A percentile compares a stretch with the other conserved stretches of the same genome.
These are phyloP conservation scores for Tridacna gigas DNA, from an alignment of 2,888 invertebrate species.

Conservation along the genomic window DNA sequence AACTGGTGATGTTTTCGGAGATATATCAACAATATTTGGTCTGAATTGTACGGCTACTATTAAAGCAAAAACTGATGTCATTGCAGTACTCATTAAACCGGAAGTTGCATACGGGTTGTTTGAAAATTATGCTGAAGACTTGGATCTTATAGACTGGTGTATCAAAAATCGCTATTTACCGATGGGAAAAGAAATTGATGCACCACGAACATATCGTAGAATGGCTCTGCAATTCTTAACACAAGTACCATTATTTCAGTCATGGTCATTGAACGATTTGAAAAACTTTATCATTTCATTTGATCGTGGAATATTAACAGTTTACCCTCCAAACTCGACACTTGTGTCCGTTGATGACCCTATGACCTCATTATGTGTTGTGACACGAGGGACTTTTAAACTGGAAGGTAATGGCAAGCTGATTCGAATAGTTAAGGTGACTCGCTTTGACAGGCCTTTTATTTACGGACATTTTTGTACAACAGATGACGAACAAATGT, in stretches of 20 bases:
- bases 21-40: slow-evolving; percentile 51
- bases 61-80: slow-evolving; percentile 23
- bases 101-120: slow-evolving; percentile 20
- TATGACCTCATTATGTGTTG: slow-evolving; percentile 40
- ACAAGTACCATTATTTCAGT: slow-evolving; percentile 30
- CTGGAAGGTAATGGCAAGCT: slow-evolving; percentile 12
- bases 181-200: slow-evolving; percentile 53
- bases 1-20: slow-evolving; percentile 55
- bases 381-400: slow-evolving; percentile 55
- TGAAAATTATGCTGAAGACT: slow-evolving; percentile 15
- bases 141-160: slow-evolving; percentile 66
- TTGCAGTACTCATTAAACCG: slow-evolving; percentile 25
- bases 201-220: slow-evolving; percentile 42
- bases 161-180: slow-evolving; percentile 64
- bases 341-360: slow-evolving; percentile 59
- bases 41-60: slow-evolving; percentile 48
- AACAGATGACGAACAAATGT: background rate
- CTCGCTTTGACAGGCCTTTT: slow-evolving; percentile 13
- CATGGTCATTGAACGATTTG: slow-evolving; percentile 54
- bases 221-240: slow-evolving; percentile 48
- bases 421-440: background rate
- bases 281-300: slow-evolving; percentile 59
- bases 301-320: slow-evolving; percentile 45
- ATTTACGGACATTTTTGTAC: slow-evolving; percentile 36
- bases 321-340: slow-evolving; percentile 57